A percentile compares a stretch with the other conserved stretches of the same genome.
Evolutionary conservation across 2,797 vertebrate genomes (phyloP).

Genomic region (Notolepis coatsorum): DNA sequence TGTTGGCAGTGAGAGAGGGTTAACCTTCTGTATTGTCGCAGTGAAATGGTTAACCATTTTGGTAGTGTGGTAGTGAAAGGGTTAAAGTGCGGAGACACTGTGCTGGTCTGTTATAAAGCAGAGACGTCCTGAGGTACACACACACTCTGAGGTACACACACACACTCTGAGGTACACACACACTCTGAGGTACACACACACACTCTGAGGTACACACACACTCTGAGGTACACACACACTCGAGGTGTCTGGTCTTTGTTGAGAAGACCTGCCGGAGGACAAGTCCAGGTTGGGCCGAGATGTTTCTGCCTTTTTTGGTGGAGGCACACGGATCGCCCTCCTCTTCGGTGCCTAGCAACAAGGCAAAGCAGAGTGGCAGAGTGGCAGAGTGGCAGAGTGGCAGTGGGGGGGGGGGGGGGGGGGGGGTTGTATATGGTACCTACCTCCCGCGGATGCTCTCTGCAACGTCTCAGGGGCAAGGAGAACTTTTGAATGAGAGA

Average conservation of each 20-base stretch:
- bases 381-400: constrained; percentile 16
- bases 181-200: constrained; percentile 52
- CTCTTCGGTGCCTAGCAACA: too few species aligned
- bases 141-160: too few species aligned
- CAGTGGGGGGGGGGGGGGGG: constrained; percentile 19
- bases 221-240: constrained; percentile 51
- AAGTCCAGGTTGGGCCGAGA: constrained; percentile 63
- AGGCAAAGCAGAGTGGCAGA: too few species aligned
- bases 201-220: too few species aligned
- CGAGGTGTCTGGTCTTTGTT: constrained; percentile 78
- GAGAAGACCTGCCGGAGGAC: constrained; percentile 60
- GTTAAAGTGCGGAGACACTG: constrained; percentile 36
- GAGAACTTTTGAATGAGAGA: constrained; percentile 53
- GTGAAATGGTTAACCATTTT: too few species aligned
- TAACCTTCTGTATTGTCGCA: too few species aligned
- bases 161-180: constrained; percentile 51
- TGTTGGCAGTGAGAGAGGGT: too few species aligned
- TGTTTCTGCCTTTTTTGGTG: constrained; percentile 86
- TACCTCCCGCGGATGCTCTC: constrained; percentile 38
- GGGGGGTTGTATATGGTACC: constrained; percentile 43
- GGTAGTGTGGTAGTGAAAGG: too few species aligned
- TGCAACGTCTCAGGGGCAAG: constrained; percentile 51
- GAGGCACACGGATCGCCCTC: constrained; percentile 51
- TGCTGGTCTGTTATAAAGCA: constrained; percentile 73
- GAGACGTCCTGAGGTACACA: constrained; percentile 53